A percentile compares a stretch with the other conserved stretches of the same genome.
Conservation (phyloP, 2,113 vertebrate species). For the Brachyhypopomus occidentalis region DNA sequence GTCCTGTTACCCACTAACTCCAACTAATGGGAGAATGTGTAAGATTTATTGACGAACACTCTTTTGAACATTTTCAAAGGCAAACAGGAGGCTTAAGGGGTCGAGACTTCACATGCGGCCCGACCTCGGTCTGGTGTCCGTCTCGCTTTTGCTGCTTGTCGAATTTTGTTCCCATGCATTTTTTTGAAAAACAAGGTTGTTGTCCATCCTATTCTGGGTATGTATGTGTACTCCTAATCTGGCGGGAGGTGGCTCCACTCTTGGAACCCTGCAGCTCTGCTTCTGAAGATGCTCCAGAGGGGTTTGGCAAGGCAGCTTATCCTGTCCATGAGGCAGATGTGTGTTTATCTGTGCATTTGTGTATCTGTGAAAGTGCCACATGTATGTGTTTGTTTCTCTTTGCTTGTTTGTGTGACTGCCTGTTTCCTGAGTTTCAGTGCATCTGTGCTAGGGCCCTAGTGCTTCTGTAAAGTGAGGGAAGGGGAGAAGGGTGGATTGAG, state of each 20-base stretch:
- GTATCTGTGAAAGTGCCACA: neutral
- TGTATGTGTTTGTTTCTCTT: neutral
- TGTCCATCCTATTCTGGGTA: neutral
- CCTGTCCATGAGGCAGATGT: conserved; percentile 1
- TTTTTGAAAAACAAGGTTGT: neutral
- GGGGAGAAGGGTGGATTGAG: conserved; percentile 17
- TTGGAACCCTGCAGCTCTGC: conserved; percentile 22
- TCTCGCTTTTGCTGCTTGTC: neutral
- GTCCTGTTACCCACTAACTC: conserved; percentile 51
- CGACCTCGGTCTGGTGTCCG: neutral
- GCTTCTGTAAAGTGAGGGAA: conserved; percentile 25
- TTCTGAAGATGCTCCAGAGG: neutral
- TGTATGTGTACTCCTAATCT: neutral
- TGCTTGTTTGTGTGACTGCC: neutral
- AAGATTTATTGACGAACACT: conserved; percentile 56
- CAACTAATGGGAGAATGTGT: conserved; percentile 37
- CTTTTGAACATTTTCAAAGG: conserved; percentile 60
- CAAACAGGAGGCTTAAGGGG: neutral
- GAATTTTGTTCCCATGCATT: too few relatives aligned
- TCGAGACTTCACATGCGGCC: neutral
- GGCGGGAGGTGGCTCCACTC: neutral
- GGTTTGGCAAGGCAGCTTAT: conserved; percentile 2
- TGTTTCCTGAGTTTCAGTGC: neutral
- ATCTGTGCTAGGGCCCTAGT: neutral
- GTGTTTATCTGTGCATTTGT: conserved; percentile 4